Evolutionary conservation across 2,888 invertebrate genomes (phyloP), one percentile per base, ranked within the genome.

Genomic region (Aspidiotus destructor): DNA sequence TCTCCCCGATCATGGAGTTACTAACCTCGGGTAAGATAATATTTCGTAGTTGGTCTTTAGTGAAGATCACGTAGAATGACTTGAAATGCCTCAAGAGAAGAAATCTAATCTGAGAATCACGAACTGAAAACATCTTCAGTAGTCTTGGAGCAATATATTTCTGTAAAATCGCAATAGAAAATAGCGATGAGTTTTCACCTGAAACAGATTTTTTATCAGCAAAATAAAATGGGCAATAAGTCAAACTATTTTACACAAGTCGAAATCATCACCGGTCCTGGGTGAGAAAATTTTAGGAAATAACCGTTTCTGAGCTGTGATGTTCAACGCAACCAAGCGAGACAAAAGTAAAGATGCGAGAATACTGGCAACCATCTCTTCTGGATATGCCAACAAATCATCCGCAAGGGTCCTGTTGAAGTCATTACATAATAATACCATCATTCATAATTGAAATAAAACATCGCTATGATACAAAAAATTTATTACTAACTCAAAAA

Each of bases 1-100:
- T 28, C 5, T 28, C 28, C 5, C 28, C 28, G 28, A 5, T 28
- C 28, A 28, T 3, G 28, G 5, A 28, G 28, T 28, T 28, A 54
- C 61, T 10, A 78, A 87, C 87, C 83, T 93, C 91, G n/a, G 93
- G 93, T 74, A 95, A 80, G 73, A 94, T 85, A 60, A 85, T 83
- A 40, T 82, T 81, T 62, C 86, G 84, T n/a, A 94, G 78, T 76
- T 88, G 87, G 60, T 89, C 86, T 72, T 83, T 84, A 70, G 86
- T 84, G 75, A 95, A 87, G 17, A 86, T 84, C 72, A 84, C 81
- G 60, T 88, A 84, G 77, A 86, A 94, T 71, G 85, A 83, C 64
- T 84, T 82, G 74, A 95, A 91, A 77, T 92, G 87, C 67, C 84
- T 83, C 53, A 95, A 79, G 17, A 95, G 79, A 58, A 92, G 80